A percentile compares a stretch with the other conserved stretches of the same genome.
Conservation (phyloP, 2,797 vertebrate species). For the Syngnathus rostellatus region DNA sequence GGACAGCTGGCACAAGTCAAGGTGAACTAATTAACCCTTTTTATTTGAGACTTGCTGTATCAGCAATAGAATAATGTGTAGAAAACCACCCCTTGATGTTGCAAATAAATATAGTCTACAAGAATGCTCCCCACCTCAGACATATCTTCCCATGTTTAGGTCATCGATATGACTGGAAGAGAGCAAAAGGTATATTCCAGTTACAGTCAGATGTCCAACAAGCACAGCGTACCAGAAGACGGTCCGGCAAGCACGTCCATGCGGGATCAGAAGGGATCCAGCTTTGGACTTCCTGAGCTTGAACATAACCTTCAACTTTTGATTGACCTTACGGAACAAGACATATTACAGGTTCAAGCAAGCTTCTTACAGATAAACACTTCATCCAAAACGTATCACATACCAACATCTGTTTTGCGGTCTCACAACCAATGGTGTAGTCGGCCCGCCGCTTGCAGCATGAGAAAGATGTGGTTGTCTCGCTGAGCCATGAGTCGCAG, state of each 20-base stretch:
- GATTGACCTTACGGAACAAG: slow-evolving; percentile 94
- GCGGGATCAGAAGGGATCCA: slow-evolving; percentile 77
- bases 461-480: slow-evolving; percentile 89
- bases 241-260: slow-evolving; percentile 59
- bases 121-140: not conserved
- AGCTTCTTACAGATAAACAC: not conserved
- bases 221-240: slow-evolving; percentile 89
- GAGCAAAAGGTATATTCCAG: slow-evolving; percentile 97
- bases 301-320: slow-evolving; percentile 97
- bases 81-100: not conserved
- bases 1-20: slow-evolving; percentile 94
- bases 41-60: not conserved
- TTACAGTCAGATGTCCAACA: slow-evolving; percentile 96
- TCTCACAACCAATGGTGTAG: slow-evolving; percentile 37
- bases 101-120: not conserved
- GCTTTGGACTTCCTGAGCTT: slow-evolving; percentile 86
- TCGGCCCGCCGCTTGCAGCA: slow-evolving; percentile 89
- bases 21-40: slow-evolving; percentile 55
- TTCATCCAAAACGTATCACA: not conserved
- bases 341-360: slow-evolving; percentile 83
- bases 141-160: slow-evolving; percentile 59
- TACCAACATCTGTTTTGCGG: not conserved
- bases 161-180: slow-evolving; percentile 96
- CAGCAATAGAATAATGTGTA: not conserved
- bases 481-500: slow-evolving; percentile 83